Percentiles rank a stretch among this genome's conserved stretches.
phyloP scores from a whole-genome alignment of 2,113 vertebrate species.

The Chlamydotis undulata region DNA sequence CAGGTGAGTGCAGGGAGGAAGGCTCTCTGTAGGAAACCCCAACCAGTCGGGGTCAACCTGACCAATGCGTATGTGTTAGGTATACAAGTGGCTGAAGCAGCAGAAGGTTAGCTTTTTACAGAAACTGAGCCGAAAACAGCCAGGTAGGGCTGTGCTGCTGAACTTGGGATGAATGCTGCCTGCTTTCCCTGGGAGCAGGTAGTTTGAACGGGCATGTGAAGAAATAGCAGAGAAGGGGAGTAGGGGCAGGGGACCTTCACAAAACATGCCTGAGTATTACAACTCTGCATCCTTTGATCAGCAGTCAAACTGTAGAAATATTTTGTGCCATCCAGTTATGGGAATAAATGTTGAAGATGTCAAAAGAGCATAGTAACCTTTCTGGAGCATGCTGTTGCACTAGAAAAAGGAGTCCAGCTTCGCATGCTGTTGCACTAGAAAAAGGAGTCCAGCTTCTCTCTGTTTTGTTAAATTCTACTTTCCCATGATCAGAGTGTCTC shows the following conservation, averaged over 20 bases:
- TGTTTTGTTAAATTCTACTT: slow-evolving; percentile 48
- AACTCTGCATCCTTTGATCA: neutral
- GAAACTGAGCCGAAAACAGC: neutral
- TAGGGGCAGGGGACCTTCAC: neutral
- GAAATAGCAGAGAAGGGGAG: neutral
- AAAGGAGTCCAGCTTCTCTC: neutral
- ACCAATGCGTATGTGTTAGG: rapidly evolving
- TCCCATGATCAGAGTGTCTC: neutral
- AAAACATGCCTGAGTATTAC: neutral
- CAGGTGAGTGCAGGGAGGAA: neutral
- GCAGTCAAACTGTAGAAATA: neutral
- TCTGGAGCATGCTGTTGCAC: neutral
- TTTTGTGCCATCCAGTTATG: neutral
- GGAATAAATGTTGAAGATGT: slow-evolving; percentile 8
- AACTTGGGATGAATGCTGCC: neutral
- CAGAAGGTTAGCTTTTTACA: neutral
- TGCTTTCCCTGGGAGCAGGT: neutral
- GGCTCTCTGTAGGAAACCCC: neutral
- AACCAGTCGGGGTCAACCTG: neutral
- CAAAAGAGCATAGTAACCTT: neutral
- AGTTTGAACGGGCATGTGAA: neutral
- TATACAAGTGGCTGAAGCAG: neutral
- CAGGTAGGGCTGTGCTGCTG: neutral
- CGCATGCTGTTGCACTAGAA: neutral
- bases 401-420: neutral